Evolutionary conservation across 2,113 vertebrate genomes (phyloP), one percentile per base, ranked within the genome.

Genomic region (Dicentrarchus labrax): DNA sequence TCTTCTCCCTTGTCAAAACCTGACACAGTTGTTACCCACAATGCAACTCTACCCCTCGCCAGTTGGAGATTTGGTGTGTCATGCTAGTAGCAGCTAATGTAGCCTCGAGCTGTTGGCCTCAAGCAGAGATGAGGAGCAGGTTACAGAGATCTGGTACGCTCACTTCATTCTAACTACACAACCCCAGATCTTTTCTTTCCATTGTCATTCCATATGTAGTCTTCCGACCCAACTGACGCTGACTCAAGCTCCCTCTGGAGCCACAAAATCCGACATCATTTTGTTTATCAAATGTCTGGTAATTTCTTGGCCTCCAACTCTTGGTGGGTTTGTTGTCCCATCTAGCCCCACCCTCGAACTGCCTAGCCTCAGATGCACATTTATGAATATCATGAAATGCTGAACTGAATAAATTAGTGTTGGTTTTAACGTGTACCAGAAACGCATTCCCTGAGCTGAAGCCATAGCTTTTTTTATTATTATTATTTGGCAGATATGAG

Each of bases 401-500:
- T 13, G 17, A 69, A 70, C 43, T 57, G 16, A 61, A 74, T 71
- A 24, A 72, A 74, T 76, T 62, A 45, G 51, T 50, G 22, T 43
- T 43, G 8, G 15, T 50, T 68, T 74, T 17, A 24, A 22, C 48
- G 70, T 51, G n/a, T 2, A 75, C 53, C 41, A 53, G 38, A 60
- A 73, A 65, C 21, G 56, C 19, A 41, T 38, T 54, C 7, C 11
- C 38, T 47, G 36, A 81, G 30, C 51, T 39, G 9, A 67, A 65
- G 39, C 62, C 13, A 24, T 51, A 51, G 36, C 0, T 48, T 19
- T 38, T 68, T 64, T 56, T 48, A 8, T 13, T 30, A 15, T 51
- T 41, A 17, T 51, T 61, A 43, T 61, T 65, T 57, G n/a, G 60
- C 66, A 88, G 47, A 65, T 57, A 68, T 68, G 30, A 78, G 51